Evolutionary conservation across 2,888 invertebrate genomes (phyloP), one percentile per base, ranked within the genome.

Genomic region (Syrphus vitripennis): DNA sequence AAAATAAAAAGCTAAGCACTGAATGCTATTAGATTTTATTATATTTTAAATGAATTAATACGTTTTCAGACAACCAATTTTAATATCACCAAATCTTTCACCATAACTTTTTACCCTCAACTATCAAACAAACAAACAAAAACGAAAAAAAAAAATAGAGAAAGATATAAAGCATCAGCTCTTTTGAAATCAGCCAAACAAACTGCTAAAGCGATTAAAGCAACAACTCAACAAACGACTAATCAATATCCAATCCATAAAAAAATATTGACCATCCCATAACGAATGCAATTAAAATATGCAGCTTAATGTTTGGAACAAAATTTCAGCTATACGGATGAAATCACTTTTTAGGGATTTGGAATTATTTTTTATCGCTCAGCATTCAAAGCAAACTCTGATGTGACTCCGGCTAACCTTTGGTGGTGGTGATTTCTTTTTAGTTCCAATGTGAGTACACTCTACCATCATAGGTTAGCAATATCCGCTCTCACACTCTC

Each of bases 221-320:
- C 34, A 75, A 61, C 45, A 70, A 31, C 16, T 69, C 75, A 84
- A 71, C 84, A 72, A 67, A 72, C 67, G 76, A 69, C 72, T 84
- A 84, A 84, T 84, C 84, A 84, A 84, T 71, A 81, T 50, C 48
- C 21, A 67, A 48, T 48, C 48, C 48, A 31, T 81, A 81, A 59
- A 67, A 81, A 84, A 84, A 84, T 81, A 84, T 84, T 81, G 84
- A 50, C 48, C 24, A 50, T 65, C 67, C 19, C 57, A 26, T 26
- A 61, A 77, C 84, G 76, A 84, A 84, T 81, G 81, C 81, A 84
- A 84, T 84, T 84, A 81, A 84, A 84, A 84, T 76, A 75, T 84
- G 71, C 81, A 84, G 84, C 76, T 81, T 84, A 84, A 84, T 81
- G 84, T 84, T 77, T 69, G 84, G 81, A 84, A 84, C 84, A 76